phyloP scores from a whole-genome alignment of 2,797 vertebrate genomes.

The Rhodeus uyekii region DNA sequence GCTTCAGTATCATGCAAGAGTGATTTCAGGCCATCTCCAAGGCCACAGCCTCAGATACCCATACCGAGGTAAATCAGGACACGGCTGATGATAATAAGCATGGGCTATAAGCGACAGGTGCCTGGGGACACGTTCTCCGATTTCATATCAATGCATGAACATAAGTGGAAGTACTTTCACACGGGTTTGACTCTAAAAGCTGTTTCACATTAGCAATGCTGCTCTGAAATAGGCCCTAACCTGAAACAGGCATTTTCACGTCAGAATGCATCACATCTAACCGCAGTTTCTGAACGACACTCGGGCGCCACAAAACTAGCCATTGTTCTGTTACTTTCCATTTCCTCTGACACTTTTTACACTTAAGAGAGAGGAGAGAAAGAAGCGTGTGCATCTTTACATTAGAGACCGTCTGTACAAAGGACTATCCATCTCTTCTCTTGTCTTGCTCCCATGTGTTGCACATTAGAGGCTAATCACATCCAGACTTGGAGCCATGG shows the following conservation, averaged over 20 bases:
- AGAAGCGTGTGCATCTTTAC: not conserved
- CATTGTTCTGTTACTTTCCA: constrained; percentile 1
- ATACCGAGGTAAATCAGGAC: constrained; percentile 24
- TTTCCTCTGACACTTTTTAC: constrained; percentile 17
- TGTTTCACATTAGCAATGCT: constrained; percentile 22
- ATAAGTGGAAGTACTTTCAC: constrained; percentile 9
- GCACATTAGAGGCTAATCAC: constrained; percentile 20
- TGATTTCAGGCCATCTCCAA: constrained; percentile 24
- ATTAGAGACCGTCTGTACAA: constrained; percentile 1
- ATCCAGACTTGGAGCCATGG: constrained; percentile 20
- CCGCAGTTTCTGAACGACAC: not conserved
- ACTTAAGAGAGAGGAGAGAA: not conserved
- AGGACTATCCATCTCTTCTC: constrained; percentile 1
- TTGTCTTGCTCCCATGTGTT: constrained; percentile 29
- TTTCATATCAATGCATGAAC: constrained; percentile 27
- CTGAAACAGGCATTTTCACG: constrained; percentile 15
- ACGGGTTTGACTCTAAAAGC: constrained; percentile 13
- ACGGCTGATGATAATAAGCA: constrained; percentile 9
- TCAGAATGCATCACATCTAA: constrained; percentile 10
- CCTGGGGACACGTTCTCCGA: not conserved
- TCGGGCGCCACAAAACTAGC: not conserved
- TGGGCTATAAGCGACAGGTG: not conserved
- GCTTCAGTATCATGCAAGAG: constrained; percentile 1
- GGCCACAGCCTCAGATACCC: constrained; percentile 3
- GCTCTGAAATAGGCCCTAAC: constrained; percentile 6